Conservation (phyloP, 2,113 vertebrate genomes). For the Poeciliopsis turrubarensis region DNA sequence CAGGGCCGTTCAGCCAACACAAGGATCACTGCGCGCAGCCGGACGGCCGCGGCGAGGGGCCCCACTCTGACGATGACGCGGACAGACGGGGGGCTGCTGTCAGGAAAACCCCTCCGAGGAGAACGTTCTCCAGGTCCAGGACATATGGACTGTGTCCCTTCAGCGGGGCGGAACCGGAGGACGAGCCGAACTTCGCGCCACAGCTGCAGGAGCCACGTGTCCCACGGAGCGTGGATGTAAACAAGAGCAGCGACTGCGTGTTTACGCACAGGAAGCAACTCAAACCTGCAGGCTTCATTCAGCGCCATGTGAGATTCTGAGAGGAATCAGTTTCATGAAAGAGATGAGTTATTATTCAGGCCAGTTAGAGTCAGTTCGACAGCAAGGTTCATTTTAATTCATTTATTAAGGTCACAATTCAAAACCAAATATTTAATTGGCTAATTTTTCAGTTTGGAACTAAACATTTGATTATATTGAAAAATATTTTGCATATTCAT, state of each 20-base stretch:
- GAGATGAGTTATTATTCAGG: no score
- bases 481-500: no score
- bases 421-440: no score
- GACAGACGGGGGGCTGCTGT: neutral
- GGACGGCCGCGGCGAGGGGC: constrained; percentile 64
- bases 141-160: constrained; percentile 68
- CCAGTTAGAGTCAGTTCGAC: no score
- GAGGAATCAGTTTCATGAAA: neutral
- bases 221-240: constrained; percentile 32
- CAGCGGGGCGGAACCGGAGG: constrained; percentile 44
- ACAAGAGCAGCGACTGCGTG: constrained; percentile 43
- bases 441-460: no score
- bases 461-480: no score
- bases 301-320: constrained; percentile 44
- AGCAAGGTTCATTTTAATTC: no score
- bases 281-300: constrained; percentile 7
- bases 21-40: constrained; percentile 41
- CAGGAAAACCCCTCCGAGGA: constrained; percentile 41
- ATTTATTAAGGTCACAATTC: no score
- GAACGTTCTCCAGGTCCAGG: constrained; percentile 48
- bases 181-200: constrained; percentile 10
- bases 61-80: constrained; percentile 56
- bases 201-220: constrained; percentile 44
- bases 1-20: constrained; percentile 37
- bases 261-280: constrained; percentile 30